These are phyloP conservation scores for Bagarius yarrelli DNA, from an alignment of 2,113 vertebrate genomes.

Conservation along the genomic window DNA sequence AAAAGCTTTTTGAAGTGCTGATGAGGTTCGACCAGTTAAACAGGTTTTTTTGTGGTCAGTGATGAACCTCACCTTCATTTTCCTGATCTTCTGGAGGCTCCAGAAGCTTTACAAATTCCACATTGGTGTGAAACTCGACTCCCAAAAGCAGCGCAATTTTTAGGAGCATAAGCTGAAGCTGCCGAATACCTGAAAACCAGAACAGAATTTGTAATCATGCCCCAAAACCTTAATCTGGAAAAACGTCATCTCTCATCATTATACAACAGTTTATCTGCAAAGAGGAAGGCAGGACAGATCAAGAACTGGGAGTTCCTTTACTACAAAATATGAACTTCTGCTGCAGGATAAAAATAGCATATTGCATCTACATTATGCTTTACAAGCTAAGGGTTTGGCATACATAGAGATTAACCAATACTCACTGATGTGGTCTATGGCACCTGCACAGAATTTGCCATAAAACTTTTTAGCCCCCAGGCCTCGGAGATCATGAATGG, in stretches of 20 bases:
- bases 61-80: constrained; percentile 77
- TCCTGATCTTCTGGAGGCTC: constrained; percentile 94
- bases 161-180: constrained; percentile 92
- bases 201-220: no score
- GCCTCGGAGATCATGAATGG: constrained; percentile 91
- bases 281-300: constrained; percentile 8
- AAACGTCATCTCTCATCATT: no score
- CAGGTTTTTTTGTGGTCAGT: neutral
- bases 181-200: constrained; percentile 96
- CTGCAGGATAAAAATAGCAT: neutral
- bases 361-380: neutral
- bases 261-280: no score
- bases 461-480: constrained; percentile 97
- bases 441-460: constrained; percentile 95
- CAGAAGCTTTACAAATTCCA: constrained; percentile 89
- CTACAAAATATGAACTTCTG: neutral
- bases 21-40: neutral
- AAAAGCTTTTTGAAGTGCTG: no score
- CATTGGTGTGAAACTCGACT: constrained; percentile 92
- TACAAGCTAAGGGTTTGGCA: no score
- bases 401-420: constrained; percentile 48
- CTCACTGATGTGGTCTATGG: constrained; percentile 98
- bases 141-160: constrained; percentile 92
- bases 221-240: no score
- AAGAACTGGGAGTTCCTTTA: constrained; percentile 31